A percentile compares a stretch with the other conserved stretches of the same genome.
These are phyloP conservation scores for Phaethornis superciliosus DNA, from an alignment of 2,113 vertebrate genomes.

Conservation along the genomic window DNA sequence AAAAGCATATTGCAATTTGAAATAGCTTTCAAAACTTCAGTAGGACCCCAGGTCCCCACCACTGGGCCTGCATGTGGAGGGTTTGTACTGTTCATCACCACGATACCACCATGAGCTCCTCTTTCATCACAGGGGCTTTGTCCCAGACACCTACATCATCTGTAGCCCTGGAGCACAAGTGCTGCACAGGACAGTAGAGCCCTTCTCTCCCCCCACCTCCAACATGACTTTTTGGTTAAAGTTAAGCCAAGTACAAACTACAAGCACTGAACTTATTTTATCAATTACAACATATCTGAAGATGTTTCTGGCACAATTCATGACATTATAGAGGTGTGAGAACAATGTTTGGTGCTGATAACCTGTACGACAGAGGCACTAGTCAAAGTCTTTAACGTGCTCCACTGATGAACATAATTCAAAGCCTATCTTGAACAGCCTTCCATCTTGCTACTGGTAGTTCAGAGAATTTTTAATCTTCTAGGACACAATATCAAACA, in stretches of 20 bases:
- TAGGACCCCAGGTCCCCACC: background rate
- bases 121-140: background rate
- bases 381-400: background rate
- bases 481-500: conserved; percentile 31
- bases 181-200: background rate
- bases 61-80: background rate
- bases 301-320: background rate
- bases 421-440: background rate
- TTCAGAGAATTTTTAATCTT: conserved; percentile 28
- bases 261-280: background rate
- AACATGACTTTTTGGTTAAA: background rate
- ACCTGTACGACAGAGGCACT: conserved; percentile 8
- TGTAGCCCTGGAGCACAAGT: background rate
- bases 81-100: background rate
- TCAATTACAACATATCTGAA: background rate
- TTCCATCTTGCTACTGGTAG: conserved; percentile 40
- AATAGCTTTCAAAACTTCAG: background rate
- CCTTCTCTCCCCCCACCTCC: fast-evolving
- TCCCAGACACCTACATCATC: fast-evolving
- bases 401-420: background rate
- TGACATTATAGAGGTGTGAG: background rate
- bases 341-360: background rate
- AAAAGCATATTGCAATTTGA: background rate
- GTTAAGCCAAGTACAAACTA: background rate
- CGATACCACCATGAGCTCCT: background rate